A percentile compares a stretch with the other conserved stretches of the same genome.
phyloP scores from a whole-genome alignment of 2,888 invertebrate species.

The Lasioglossum morio region DNA sequence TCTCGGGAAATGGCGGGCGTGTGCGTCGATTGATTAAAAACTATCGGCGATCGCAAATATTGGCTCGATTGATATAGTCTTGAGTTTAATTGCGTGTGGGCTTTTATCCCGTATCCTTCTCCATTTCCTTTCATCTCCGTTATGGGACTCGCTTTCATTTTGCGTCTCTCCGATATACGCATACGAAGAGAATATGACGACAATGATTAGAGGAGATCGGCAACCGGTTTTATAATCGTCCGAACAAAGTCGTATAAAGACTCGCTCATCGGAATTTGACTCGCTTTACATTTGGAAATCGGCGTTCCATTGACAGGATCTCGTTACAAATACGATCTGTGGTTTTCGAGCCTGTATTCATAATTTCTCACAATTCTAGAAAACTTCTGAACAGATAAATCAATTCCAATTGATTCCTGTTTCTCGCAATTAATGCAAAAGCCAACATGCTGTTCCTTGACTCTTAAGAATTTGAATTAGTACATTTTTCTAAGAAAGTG shows the following conservation, averaged over 20 bases:
- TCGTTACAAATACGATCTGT: no score
- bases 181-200: neutral
- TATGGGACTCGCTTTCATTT: neutral
- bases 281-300: no score
- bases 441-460: no score
- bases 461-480: no score
- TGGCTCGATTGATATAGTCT: neutral
- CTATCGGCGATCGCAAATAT: neutral
- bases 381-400: no score
- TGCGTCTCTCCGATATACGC: neutral
- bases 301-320: no score
- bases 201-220: neutral
- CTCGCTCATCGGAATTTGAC: no score
- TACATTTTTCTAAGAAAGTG: no score
- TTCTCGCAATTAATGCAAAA: neutral
- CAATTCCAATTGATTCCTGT: no score
- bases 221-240: neutral
- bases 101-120: neutral
- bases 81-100: neutral
- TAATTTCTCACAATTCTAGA: no score
- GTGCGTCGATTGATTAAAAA: conserved; percentile 1
- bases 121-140: neutral
- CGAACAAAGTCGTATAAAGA: neutral
- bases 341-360: no score
- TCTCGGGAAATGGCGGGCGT: neutral